Base-by-base conservation (phyloP, 2,888 invertebrate species). In the Hydropsyche betteni region DNA sequence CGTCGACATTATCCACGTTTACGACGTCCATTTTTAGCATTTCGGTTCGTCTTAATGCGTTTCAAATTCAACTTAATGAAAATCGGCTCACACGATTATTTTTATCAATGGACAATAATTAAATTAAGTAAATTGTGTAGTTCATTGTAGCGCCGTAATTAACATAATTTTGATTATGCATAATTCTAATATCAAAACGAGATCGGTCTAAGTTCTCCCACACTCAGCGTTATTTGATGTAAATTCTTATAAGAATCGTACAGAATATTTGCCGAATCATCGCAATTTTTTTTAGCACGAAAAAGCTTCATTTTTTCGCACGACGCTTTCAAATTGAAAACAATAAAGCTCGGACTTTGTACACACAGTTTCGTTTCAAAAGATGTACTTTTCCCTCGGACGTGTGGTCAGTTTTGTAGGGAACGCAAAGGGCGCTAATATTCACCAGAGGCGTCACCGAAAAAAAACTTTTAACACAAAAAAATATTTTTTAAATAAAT, bases 271-370 rank as follows among this genome's bases (percentile, higher is more conserved):
- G 55, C 4, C n/a, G 16, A 55, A 8, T 14, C n/a, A 55, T 14
- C 16, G 55, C n/a, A 2, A 55, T 12, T 55, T 55, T 51, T n/a
- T 51, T 55, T n/a, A 14, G 16, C 2, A 14, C 16, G 3, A n/a
- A 12, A 55, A n/a, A 8, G 10, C 55, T 14, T 55, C n/a, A 14
- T n/a, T 8, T 16, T 55, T n/a, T 36, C 10, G 7, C 64, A 36
- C 61, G 24, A 61, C 61, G 36, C 64, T 64, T 64, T 64, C 64
- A 64, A 64, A 34, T 36, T 64, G 36, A 64, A 64, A 36, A 36
- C 6, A 64, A 64, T 7, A 64, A 64, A 36, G 14, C 64, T 64
- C 64, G 64, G 64, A 64, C 64, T 33, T 34, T 64, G 36, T 36
- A 33, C 12, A 36, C 64, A 7, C 34, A 33, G 12, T 64, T 64